Conservation (phyloP, 2,113 vertebrate species). For the Bubo scandiacus region DNA sequence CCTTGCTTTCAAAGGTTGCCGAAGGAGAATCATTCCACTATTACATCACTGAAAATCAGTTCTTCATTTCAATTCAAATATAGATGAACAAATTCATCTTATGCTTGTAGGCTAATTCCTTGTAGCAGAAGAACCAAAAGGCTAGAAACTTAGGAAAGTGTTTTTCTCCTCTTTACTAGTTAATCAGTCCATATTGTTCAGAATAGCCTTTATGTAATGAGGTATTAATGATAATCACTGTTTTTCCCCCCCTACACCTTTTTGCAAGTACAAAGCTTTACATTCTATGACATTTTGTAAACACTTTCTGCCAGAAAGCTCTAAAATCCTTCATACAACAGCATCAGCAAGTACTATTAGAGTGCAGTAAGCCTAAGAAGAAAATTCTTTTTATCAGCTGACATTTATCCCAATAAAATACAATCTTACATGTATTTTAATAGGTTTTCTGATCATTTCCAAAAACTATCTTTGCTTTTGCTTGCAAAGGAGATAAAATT, state of each 20-base stretch:
- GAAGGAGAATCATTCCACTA: conserved; percentile 32
- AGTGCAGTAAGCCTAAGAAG: neutral
- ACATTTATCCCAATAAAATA: conserved; percentile 12
- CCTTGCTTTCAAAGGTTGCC: conserved; percentile 17
- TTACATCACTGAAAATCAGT: conserved; percentile 36
- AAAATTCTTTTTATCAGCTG: conserved; percentile 43
- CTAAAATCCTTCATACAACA: neutral
- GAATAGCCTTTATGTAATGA: neutral
- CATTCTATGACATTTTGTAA: conserved; percentile 19
- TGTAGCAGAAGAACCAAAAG: neutral
- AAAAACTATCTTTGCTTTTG: neutral
- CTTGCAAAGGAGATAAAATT: conserved; percentile 8
- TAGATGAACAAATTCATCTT: conserved; percentile 29
- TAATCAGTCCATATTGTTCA: conserved; percentile 16
- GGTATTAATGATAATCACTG: neutral
- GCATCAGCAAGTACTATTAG: neutral
- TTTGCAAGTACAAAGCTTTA: conserved; percentile 8
- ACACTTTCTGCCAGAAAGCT: neutral
- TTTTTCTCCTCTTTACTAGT: neutral
- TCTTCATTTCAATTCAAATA: conserved; percentile 57
- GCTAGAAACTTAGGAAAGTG: neutral
- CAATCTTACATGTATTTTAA: neutral
- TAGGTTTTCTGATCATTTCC: conserved; percentile 7
- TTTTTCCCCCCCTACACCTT: neutral
- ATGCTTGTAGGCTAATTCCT: neutral